Conservation (phyloP, 2,797 vertebrate genomes). For the Acanthopagrus latus region DNA sequence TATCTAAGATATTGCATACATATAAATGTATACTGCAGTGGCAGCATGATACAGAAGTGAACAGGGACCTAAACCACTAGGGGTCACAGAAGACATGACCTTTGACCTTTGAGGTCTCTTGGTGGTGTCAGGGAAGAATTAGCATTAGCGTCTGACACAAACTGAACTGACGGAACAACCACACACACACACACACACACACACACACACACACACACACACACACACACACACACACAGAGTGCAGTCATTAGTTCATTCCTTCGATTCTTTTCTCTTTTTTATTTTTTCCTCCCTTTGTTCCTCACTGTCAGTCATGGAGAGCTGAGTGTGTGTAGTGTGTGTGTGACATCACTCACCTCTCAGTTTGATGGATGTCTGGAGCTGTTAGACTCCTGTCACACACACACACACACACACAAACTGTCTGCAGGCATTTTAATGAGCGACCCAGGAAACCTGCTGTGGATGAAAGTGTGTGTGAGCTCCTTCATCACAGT, state of each 20-base stretch:
- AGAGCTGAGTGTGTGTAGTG: conserved; percentile 15
- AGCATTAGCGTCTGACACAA: conserved; percentile 8
- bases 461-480: conserved; percentile 46
- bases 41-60: no score
- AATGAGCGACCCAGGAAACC: conserved; percentile 47
- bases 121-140: conserved; percentile 17
- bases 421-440: conserved; percentile 43
- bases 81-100: background rate
- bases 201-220: conserved; percentile 14
- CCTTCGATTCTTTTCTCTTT: conserved; percentile 25
- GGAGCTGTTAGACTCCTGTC: conserved; percentile 63
- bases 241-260: conserved; percentile 48
- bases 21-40: no score
- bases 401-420: conserved; percentile 20
- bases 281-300: conserved; percentile 38
- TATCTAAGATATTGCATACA: no score
- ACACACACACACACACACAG: no score
- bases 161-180: background rate
- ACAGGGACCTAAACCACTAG: no score
- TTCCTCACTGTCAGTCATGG: conserved; percentile 52
- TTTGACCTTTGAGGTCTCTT: background rate
- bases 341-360: conserved; percentile 59
- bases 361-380: conserved; percentile 69
- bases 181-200: conserved; percentile 11
- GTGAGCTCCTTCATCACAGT: background rate